A percentile compares a stretch with the other conserved stretches of the same genome.
Conservation (phyloP, 2,113 vertebrate species). For the Amazona guildingii region DNA sequence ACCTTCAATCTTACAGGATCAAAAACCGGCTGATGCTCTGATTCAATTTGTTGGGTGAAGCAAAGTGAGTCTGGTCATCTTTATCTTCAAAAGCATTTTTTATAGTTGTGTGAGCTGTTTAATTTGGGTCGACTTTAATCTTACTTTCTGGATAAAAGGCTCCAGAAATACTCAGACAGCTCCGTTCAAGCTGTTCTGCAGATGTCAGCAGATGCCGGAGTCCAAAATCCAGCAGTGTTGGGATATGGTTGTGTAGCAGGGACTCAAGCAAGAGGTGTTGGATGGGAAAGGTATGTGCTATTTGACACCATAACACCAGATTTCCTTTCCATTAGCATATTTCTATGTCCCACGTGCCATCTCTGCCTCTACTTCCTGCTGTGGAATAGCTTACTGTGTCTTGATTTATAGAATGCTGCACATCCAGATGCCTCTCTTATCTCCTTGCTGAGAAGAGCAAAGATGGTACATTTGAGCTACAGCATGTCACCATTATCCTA, state of each 20-base stretch:
- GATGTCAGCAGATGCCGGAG: not conserved
- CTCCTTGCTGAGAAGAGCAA: not conserved
- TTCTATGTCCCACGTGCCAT: not conserved
- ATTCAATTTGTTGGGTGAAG: not conserved
- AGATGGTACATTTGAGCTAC: not conserved
- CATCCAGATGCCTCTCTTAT: not conserved
- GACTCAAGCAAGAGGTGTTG: conserved; percentile 10
- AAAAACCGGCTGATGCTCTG: not conserved
- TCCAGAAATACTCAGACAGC: conserved; percentile 22
- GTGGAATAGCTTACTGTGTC: not conserved
- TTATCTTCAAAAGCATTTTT: conserved; percentile 37
- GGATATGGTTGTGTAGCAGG: not conserved
- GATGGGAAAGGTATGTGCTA: conserved; percentile 5
- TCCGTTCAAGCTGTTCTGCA: conserved; percentile 38
- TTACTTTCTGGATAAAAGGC: conserved; percentile 27
- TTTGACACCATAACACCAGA: conserved; percentile 14
- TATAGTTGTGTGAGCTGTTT: not conserved
- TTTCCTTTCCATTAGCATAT: conserved; percentile 30
- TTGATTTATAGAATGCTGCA: not conserved
- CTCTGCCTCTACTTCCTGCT: not conserved
- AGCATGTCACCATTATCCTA: not conserved
- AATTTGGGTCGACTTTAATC: not conserved
- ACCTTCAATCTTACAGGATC: not conserved
- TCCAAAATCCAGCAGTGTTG: conserved; percentile 26
- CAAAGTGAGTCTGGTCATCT: not conserved